Conservation (phyloP, 1,140 invertebrate species). For the Nixonia krombeini region DNA sequence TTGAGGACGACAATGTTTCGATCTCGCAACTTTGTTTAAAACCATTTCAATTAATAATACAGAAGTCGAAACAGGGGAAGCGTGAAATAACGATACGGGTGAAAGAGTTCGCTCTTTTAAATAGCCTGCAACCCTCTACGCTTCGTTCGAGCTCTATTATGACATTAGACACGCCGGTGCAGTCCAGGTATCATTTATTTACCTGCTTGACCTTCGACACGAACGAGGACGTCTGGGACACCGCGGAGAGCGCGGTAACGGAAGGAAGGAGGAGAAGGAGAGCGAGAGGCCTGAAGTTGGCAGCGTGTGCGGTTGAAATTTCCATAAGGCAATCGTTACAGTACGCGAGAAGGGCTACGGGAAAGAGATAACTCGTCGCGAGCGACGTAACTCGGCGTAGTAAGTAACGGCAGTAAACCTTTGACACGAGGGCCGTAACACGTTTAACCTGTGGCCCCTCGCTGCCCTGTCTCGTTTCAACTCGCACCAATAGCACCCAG, state of each 20-base stretch:
- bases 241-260: not conserved
- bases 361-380: slow-evolving; percentile 38
- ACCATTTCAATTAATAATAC: no score
- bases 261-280: not conserved
- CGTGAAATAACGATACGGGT: no score
- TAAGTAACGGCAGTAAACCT: slow-evolving; percentile 55
- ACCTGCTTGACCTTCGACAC: slow-evolving; percentile 27
- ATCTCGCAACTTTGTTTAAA: slow-evolving; percentile 13
- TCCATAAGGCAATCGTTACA: slow-evolving; percentile 56
- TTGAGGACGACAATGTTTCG: slow-evolving; percentile 20
- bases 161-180: slow-evolving; percentile 24
- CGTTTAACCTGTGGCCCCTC: slow-evolving; percentile 51
- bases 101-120: no score
- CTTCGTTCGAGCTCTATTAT: slow-evolving; percentile 17
- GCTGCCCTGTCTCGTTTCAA: slow-evolving; percentile 22
- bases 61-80: no score
- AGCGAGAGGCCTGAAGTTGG: slow-evolving; percentile 6
- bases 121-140: no score
- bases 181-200: slow-evolving; percentile 31
- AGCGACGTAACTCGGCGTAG: slow-evolving; percentile 36
- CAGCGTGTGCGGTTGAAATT: slow-evolving; percentile 51
- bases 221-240: slow-evolving; percentile 9
- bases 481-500: slow-evolving; percentile 29
- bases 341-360: slow-evolving; percentile 41
- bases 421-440: slow-evolving; percentile 54